Percentiles rank a stretch among this genome's conserved stretches.
phyloP scores from a whole-genome alignment of 1,140 invertebrate genomes.

The Agrypnia vestita region DNA sequence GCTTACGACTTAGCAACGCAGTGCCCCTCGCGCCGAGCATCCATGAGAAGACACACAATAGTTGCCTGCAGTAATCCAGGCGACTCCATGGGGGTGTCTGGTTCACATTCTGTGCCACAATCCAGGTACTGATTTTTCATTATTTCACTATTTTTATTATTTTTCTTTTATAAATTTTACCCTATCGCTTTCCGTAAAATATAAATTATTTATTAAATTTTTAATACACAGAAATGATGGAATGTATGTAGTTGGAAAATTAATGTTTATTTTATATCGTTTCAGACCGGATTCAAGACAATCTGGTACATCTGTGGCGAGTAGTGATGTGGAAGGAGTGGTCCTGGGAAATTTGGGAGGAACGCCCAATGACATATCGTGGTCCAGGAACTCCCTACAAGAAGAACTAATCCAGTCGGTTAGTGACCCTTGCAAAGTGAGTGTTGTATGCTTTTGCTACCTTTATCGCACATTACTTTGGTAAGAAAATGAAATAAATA shows the following conservation, averaged over 20 bases:
- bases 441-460: conserved; percentile 49
- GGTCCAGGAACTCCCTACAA: conserved; percentile 79
- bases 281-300: conserved; percentile 70
- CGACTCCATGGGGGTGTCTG: conserved; percentile 68
- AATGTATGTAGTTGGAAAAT: too few species aligned
- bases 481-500: not conserved
- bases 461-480: not conserved
- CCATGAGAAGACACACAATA: conserved; percentile 82
- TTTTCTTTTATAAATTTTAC: too few species aligned
- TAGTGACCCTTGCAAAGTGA: conserved; percentile 63
- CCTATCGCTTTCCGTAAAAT: too few species aligned
- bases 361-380: conserved; percentile 71
- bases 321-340: conserved; percentile 64
- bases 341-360: conserved; percentile 66
- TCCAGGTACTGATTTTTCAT: conserved; percentile 74
- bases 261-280: conserved; percentile 33
- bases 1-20: conserved; percentile 88
- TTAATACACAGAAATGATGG: too few species aligned
- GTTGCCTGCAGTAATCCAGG: conserved; percentile 71
- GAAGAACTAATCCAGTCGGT: conserved; percentile 78
- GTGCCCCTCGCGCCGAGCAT: conserved; percentile 80
- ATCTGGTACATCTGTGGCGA: conserved; percentile 59
- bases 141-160: too few species aligned
- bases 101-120: conserved; percentile 80
- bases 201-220: too few species aligned